Base-by-base conservation (phyloP, 1,140 invertebrate species). In the Andricus grossulariae region DNA sequence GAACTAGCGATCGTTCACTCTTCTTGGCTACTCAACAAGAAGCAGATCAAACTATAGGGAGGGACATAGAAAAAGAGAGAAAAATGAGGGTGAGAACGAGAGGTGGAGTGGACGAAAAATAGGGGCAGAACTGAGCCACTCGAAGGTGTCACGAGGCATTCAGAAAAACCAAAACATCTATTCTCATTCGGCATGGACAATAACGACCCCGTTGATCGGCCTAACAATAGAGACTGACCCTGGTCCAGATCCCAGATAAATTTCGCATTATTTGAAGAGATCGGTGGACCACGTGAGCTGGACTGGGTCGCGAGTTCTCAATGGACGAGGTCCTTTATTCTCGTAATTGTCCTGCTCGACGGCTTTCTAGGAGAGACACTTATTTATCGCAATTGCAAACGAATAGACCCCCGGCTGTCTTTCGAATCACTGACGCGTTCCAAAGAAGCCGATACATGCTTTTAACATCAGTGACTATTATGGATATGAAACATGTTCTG, bases 141-240 rank as follows among this genome's bases (percentile, higher is more conserved):
- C 82, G 80, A 81, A 81, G 80, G 82, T 81, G 82, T 81, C 80
- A 81, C 78, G 74, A 80, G 82, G 74, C 78, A 83, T 80, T 81
- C 80, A 83, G 78, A 55, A 50, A 79, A 81, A 80, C 82, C 82
- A 83, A 83, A 83, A 83, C 80, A 81, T 73, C 74, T 76, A 77
- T 81, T 83, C 77, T 78, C 77, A 70, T 54, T 57, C 75, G 71
- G 52, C 16, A 25, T 45, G 73, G 73, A 83, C 82, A 83, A 83
- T 81, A 66, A 78, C 82, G 82, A 83, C 82, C 82, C 82, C 82
- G 82, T 83, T 83, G 82, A 83, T 80, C 82, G 72, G 66, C 12
- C 78, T 81, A 79, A 83, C 82, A 81, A 83, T 81, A 71, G 55
- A 5, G n/a, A 66, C 60, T 66, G 60, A 66, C 25, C 75, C 75